Percentiles rank a stretch among this genome's conserved stretches.
phyloP scores from a whole-genome alignment of 2,888 invertebrate genomes.

The Pseudanteris insignis region DNA sequence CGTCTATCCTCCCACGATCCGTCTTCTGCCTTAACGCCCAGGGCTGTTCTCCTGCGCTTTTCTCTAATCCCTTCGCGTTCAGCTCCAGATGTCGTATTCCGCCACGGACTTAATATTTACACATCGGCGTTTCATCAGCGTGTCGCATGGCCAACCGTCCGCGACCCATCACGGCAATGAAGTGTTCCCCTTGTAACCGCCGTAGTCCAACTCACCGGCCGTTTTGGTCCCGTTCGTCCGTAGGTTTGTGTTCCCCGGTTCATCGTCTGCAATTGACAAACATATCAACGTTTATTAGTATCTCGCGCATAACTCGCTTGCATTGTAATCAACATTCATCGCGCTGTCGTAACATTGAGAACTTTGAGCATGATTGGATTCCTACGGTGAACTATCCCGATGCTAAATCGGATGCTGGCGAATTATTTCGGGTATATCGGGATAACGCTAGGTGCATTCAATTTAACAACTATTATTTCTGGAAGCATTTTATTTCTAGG shows the following conservation, averaged over 20 bases:
- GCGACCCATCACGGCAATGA: conserved; percentile 56
- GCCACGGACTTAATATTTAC: conserved; percentile 40
- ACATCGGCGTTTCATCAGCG: conserved; percentile 16
- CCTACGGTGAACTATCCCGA: conserved; percentile 1
- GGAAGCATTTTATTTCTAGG: too few relatives aligned
- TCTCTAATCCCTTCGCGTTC: conserved; percentile 12
- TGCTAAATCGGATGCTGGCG: background rate
- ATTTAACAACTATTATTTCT: too few relatives aligned
- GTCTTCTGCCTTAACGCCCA: conserved; percentile 33
- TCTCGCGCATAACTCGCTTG: background rate
- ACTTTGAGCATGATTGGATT: conserved; percentile 25
- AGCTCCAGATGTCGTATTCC: conserved; percentile 26
- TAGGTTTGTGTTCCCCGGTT: conserved; percentile 70
- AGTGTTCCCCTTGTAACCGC: conserved; percentile 44
- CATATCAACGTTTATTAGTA: conserved; percentile 12
- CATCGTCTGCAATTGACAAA: conserved; percentile 67
- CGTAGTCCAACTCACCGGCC: conserved; percentile 66
- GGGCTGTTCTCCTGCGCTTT: background rate
- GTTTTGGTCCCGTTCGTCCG: conserved; percentile 72
- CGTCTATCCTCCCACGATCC: conserved; percentile 5
- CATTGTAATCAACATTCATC: conserved; percentile 17
- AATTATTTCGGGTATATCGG: background rate
- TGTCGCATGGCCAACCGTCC: conserved; percentile 40
- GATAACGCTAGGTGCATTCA: background rate
- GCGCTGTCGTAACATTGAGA: conserved; percentile 9